Conservation (phyloP, 2,797 vertebrate genomes). For the Eulemur coronatus region DNA sequence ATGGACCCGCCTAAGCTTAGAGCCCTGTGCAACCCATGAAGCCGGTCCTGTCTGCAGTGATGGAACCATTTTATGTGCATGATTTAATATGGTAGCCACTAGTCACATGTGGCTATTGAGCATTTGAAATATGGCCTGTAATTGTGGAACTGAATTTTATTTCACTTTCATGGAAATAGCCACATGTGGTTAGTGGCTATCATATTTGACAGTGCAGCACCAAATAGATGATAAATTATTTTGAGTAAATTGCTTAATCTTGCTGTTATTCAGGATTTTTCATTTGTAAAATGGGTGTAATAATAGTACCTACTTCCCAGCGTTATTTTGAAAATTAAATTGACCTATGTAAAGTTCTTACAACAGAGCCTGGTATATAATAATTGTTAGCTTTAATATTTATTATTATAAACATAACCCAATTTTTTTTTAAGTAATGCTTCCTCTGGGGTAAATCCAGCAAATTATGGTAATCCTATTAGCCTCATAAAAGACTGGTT, state of each 20-base stretch:
- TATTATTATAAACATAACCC: neutral
- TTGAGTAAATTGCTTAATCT: neutral
- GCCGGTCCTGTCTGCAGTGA: neutral
- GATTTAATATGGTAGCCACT: neutral
- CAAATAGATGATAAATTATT: neutral
- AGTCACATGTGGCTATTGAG: neutral
- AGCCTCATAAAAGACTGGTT: neutral
- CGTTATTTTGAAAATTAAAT: slow-evolving; percentile 31
- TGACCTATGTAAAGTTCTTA: neutral
- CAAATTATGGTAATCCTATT: neutral
- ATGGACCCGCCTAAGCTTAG: neutral
- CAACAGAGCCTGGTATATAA: neutral
- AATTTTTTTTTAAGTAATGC: neutral
- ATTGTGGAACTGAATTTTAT: slow-evolving; percentile 4
- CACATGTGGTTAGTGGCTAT: neutral
- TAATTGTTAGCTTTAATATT: neutral
- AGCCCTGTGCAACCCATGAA: neutral
- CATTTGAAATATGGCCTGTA: neutral
- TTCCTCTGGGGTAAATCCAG: neutral
- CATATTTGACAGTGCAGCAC: neutral
- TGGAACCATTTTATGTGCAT: neutral
- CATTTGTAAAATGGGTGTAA: neutral
- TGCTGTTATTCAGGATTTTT: neutral
- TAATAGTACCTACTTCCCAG: neutral
- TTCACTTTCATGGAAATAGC: neutral